Evolutionary conservation across 2,888 invertebrate species (phyloP), one percentile per base, ranked within the genome.

Genomic region (Magallana nippona): DNA sequence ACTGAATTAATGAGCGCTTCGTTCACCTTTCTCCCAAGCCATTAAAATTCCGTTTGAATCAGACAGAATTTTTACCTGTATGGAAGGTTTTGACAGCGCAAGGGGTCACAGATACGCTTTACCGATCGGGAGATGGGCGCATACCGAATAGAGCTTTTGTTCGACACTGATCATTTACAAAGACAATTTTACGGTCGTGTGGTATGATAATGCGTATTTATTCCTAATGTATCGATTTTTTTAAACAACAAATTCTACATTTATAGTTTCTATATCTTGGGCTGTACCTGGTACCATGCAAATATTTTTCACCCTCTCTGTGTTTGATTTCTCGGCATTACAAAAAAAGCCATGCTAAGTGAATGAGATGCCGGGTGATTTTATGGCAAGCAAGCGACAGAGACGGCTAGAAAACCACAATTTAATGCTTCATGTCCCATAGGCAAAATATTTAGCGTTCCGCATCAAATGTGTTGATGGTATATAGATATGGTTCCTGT

Each of bases 1-100:
- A 11, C 32, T 71, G 71, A 71, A 71, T 71, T 71, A 71, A 71
- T 27, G 71, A 71, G 71, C 22, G 22, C 71, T 71, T 71, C 71
- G 15, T 22, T 71, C 71, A 71, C 71, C 71, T 71, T 71, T 71
- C 19, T 22, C 8, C 32, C 2, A 13, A 32, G 44, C 71, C 15
- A 71, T 71, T 71, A 71, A 71, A 71, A 27, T 71, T 71, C 71
- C 27, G 71, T 71, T 71, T 22, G 32, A 71, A 27, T 15, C 15
- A 32, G 44, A 44, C 44, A 44, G 27, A 32, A 71, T 27, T 71
- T 71, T 71, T 71, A 71, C 71, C 71, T 71, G 71, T 71, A 71
- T 71, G 5, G 27, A 22, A 13, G 27, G 32, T 71, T 32, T 71
- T 71, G 62, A 62, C n/a, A 62, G 62, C 62, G 62, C 62, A 11